Evolutionary conservation across 92 coral and sea anemone genomes (phyloP).

Genomic region (Chrysogorgia sp.): DNA sequence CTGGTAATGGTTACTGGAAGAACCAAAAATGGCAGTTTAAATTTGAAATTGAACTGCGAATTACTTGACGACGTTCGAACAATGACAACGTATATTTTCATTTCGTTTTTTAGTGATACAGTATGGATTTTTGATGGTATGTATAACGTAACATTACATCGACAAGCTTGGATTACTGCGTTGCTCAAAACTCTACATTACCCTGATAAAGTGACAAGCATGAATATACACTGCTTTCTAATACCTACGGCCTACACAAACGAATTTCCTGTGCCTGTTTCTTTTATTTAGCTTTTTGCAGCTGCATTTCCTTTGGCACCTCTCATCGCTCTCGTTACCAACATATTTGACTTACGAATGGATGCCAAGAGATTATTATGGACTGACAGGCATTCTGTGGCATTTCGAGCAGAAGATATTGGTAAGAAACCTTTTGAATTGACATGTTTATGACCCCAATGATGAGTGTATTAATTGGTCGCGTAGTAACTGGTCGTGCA

Average conservation of each 20-base stretch:
- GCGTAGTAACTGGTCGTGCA: too few relatives aligned
- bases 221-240: neutral
- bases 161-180: neutral
- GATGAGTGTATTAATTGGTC: too few relatives aligned
- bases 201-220: neutral
- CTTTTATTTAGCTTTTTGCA: constrained; percentile 76
- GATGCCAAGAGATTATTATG: constrained; percentile 88
- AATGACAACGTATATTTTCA: neutral
- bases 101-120: constrained; percentile 79
- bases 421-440: constrained; percentile 57
- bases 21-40: too few relatives aligned
- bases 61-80: neutral
- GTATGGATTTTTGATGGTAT: constrained; percentile 95
- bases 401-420: constrained; percentile 92
- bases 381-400: constrained; percentile 90
- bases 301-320: constrained; percentile 99
- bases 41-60: neutral
- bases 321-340: constrained; percentile 86
- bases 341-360: constrained; percentile 87
- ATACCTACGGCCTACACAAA: neutral
- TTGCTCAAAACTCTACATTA: neutral
- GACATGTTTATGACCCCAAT: too few relatives aligned
- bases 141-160: constrained; percentile 28
- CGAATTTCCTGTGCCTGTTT: neutral
- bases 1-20: too few relatives aligned